A percentile compares a stretch with the other conserved stretches of the same genome.
Evolutionary conservation across 2,888 invertebrate genomes (phyloP).

Genomic region (Eupithecia subfuscata): DNA sequence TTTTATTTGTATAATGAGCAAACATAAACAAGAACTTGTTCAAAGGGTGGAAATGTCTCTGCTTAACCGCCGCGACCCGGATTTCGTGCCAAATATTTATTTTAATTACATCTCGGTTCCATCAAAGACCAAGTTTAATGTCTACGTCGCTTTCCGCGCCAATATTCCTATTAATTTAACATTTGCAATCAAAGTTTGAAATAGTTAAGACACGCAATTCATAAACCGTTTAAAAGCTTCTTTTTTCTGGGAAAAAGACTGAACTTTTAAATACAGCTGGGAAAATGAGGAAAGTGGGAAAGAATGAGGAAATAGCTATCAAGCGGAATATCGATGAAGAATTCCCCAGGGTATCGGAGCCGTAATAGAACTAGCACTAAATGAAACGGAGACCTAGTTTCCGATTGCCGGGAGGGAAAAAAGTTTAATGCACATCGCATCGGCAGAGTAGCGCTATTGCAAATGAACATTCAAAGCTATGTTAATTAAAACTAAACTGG

Average conservation of each 20-base stretch:
- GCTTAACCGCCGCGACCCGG: constrained; percentile 79
- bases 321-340: constrained; percentile 55
- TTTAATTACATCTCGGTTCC: constrained; percentile 80
- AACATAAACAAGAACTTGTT: constrained; percentile 82
- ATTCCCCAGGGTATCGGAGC: constrained; percentile 60
- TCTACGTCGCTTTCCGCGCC: constrained; percentile 62
- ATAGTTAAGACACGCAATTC: constrained; percentile 34
- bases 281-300: constrained; percentile 47
- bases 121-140: constrained; percentile 72
- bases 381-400: constrained; percentile 63
- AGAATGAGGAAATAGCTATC: constrained; percentile 50
- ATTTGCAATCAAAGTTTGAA: constrained; percentile 44
- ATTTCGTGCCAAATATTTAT: constrained; percentile 82
- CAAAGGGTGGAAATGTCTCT: constrained; percentile 81
- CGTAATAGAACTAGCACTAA: constrained; percentile 64
- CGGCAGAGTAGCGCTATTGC: constrained; percentile 57
- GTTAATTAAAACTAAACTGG: constrained; percentile 77
- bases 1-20: constrained; percentile 81
- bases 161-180: constrained; percentile 63
- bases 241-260: constrained; percentile 35
- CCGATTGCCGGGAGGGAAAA: constrained; percentile 50
- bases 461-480: constrained; percentile 69
- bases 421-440: constrained; percentile 56
- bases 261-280: constrained; percentile 40
- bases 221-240: constrained; percentile 10